phyloP scores from a whole-genome alignment of 2,888 invertebrate species.

The Capitulum mitella region DNA sequence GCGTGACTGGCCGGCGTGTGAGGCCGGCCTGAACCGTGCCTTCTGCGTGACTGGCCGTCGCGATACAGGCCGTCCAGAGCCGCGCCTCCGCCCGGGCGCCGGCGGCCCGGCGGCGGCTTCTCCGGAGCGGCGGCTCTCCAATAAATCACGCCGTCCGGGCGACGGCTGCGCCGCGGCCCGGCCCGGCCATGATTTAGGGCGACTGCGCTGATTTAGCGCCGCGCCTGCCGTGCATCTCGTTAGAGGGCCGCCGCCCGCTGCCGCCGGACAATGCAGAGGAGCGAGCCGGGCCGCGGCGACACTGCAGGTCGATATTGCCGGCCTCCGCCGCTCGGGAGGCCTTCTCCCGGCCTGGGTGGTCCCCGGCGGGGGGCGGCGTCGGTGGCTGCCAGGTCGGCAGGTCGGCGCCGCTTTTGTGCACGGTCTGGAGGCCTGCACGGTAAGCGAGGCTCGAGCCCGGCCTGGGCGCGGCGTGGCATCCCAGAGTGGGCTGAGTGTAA shows the following conservation, averaged over 20 bases:
- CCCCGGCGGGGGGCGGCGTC: neutral
- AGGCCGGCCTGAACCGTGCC: no score
- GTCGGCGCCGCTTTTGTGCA: no score
- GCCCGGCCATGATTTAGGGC: slow-evolving; percentile 2
- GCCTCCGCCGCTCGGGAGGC: no score
- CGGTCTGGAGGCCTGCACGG: no score
- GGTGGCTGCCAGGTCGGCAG: neutral
- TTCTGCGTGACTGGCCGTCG: no score
- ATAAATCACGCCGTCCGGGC: neutral
- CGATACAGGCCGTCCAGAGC: no score
- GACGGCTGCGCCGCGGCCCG: neutral
- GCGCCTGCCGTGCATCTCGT: neutral
- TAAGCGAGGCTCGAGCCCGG: no score
- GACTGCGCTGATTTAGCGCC: neutral
- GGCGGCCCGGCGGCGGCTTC: neutral
- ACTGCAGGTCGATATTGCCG: no score
- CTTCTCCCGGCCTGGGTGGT: neutral
- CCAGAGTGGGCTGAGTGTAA: no score
- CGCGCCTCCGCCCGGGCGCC: neutral
- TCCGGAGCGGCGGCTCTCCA: neutral
- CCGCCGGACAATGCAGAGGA: neutral
- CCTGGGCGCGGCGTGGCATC: no score
- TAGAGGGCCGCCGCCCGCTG: neutral
- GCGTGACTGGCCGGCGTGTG: no score
- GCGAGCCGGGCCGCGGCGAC: neutral